Conservation (phyloP, 2,797 vertebrate genomes). For the Myripristis jacobus region DNA sequence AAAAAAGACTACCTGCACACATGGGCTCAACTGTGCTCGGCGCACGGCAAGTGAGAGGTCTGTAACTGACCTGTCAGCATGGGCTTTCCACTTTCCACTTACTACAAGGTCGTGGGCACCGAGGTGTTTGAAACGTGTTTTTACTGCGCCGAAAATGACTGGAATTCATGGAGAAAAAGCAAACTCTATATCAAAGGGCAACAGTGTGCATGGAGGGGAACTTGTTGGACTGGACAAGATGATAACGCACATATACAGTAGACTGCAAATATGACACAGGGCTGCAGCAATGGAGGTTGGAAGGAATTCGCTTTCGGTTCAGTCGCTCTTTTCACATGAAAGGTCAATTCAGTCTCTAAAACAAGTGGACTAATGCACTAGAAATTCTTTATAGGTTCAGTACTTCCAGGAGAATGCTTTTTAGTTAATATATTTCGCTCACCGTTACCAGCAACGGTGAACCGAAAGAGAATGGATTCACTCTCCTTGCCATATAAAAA, state of each 20-base stretch:
- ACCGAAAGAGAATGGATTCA: too few relatives aligned
- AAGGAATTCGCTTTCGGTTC: not conserved
- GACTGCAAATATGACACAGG: conserved; percentile 46
- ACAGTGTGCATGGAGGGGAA: conserved; percentile 39
- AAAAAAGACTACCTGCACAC: conserved; percentile 36
- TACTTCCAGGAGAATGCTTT: too few relatives aligned
- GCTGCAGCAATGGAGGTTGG: not conserved
- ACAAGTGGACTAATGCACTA: not conserved
- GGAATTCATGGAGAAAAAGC: conserved; percentile 41
- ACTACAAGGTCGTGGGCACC: conserved; percentile 49
- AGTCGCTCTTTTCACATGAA: too few relatives aligned
- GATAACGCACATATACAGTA: conserved; percentile 49
- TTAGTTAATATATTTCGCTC: too few relatives aligned
- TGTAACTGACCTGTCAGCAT: conserved; percentile 62
- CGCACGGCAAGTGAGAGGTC: conserved; percentile 44
- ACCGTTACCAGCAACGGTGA: too few relatives aligned
- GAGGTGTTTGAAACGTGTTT: conserved; percentile 60
- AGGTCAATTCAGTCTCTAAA: too few relatives aligned
- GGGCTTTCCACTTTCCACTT: conserved; percentile 56
- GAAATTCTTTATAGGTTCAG: not conserved
- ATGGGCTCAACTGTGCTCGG: conserved; percentile 22
- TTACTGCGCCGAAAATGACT: conserved; percentile 57
- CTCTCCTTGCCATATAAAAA: too few relatives aligned
- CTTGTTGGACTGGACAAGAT: conserved; percentile 10
- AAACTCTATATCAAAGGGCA: conserved; percentile 49